Base-by-base conservation (phyloP, 2,113 vertebrate genomes). In the Neoarius graeffei region DNA sequence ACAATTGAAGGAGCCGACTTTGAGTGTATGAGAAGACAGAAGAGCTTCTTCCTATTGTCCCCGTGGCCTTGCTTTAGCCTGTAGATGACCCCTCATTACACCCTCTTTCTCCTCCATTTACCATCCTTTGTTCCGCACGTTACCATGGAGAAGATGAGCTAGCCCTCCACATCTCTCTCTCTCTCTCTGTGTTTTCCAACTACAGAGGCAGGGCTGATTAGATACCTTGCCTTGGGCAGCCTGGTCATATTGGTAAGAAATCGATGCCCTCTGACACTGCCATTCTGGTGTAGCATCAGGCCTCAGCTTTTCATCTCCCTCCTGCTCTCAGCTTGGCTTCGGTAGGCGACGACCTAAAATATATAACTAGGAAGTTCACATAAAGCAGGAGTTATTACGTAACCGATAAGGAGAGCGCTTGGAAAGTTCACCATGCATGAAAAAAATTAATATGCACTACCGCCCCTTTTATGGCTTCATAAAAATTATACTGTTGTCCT, bases 391-490 rank as follows among this genome's bases (percentile, higher is more conserved):
- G 97, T 97, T 96, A 98, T 98, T 97, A 96, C 94, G 92, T 94
- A 95, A 95, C 94, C 92, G 93, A 93, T 93, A 91, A 92, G 95
- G 96, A 60, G 97, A 96, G 95, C 96, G 94, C 96, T 95, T 93
- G 95, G 95, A 97, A 97, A 97, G 96, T 98, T 98, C 97, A 98
- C 94, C 94, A 94, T 95, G 96, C 94, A 96, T 96, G 95, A 66
- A 76, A 95, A 95, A 96, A 96, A 97, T 97, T 96, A 97, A 98
- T 98, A 96, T 97, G 95, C 94, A 94, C 96, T 96, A 94, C 97
- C 96, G 96, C 73, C 96, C 95, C 96, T 96, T 98, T 98, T 97
- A 97, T 96, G 95, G 95, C 95, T 94, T 96, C 96, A 95, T 99
- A 97, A 98, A 93, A 97, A 97, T 95, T 94, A 95, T 93, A 93